Evolutionary conservation across 2,113 vertebrate species (phyloP), one percentile per base, ranked within the genome.

Genomic region (Stigmatopora argus): DNA sequence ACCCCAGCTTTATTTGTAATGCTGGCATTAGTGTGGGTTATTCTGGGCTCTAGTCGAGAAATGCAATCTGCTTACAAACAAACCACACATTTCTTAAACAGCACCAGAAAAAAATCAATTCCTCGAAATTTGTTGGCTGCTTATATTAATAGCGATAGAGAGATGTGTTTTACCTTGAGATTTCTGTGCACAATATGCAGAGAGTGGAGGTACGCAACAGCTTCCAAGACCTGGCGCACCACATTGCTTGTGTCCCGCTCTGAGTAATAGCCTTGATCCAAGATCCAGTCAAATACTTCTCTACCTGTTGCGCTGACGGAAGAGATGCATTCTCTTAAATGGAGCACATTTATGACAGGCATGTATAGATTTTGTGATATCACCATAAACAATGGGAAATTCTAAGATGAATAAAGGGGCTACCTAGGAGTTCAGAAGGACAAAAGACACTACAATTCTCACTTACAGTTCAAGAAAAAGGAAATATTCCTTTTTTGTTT

Each of bases 391-490:
- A 84, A 62, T 55, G 73, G 64, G 72, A 60, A 60, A 77, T 76
- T 85, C 74, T 70, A 57, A 59, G 41, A 57, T 59, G 66, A 78
- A 75, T 79, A 55, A 17, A 77, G 74, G 72, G 78, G 68, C 19
- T 83, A 66, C 77, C 70, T 75, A 74, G 4, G 47, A 18, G 35
- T 41, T n/a, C 35, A 83, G 0, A 66, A 67, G 19, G 23, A 64
- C 1, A 0, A 66, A 58, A 77, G 65, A 72, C 51, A 53, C 68
- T 62, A 23, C 44, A 9, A 56, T 31, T 4, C 18, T 2, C 62
- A 94, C 96, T 95, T 92, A 99, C 96, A 99, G 94, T 83, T 99
- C 97, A 86, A 99, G 89, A 87, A 99, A 98, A 77, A 99, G 94
- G 88, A 94, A 99, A 86, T 97, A 98, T 68, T 98, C 96, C 72